phyloP scores from a whole-genome alignment of 2,113 vertebrate genomes.

The Mungos mungo region DNA sequence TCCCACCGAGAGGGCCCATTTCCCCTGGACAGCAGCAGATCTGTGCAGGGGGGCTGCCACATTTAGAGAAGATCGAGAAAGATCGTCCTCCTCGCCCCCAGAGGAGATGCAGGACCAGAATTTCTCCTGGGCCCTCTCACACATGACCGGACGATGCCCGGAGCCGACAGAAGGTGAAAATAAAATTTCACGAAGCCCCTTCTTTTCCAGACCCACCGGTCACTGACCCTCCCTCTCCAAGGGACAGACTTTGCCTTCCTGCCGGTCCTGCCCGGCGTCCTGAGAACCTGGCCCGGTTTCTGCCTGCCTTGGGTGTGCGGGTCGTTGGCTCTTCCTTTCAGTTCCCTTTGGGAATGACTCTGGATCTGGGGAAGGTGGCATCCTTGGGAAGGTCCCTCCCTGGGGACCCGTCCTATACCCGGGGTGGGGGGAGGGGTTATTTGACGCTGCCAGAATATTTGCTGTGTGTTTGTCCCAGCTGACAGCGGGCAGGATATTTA shows the following conservation, averaged over 20 bases:
- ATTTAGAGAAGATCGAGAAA: neutral
- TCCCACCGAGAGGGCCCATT: neutral
- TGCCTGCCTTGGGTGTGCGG: neutral
- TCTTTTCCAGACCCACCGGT: neutral
- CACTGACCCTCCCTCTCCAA: neutral
- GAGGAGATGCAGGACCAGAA: neutral
- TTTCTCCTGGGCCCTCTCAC: neutral
- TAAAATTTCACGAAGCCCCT: neutral
- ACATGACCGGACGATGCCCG: neutral
- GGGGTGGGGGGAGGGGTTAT: neutral
- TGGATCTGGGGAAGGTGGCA: neutral
- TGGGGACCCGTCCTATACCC: neutral
- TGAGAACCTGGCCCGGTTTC: neutral
- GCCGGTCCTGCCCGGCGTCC: neutral
- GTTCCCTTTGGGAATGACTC: neutral
- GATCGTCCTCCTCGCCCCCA: neutral
- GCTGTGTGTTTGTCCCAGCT: neutral
- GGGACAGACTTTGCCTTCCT: neutral
- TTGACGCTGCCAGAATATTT: neutral
- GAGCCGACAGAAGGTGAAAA: neutral
- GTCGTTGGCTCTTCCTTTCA: neutral
- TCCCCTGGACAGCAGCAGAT: neutral
- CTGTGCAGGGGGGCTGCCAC: neutral
- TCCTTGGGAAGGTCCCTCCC: neutral
- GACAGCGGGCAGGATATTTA: neutral